A percentile compares a stretch with the other conserved stretches of the same genome.
phyloP scores from a whole-genome alignment of 1,140 invertebrate genomes.

The Cepaea nemoralis region DNA sequence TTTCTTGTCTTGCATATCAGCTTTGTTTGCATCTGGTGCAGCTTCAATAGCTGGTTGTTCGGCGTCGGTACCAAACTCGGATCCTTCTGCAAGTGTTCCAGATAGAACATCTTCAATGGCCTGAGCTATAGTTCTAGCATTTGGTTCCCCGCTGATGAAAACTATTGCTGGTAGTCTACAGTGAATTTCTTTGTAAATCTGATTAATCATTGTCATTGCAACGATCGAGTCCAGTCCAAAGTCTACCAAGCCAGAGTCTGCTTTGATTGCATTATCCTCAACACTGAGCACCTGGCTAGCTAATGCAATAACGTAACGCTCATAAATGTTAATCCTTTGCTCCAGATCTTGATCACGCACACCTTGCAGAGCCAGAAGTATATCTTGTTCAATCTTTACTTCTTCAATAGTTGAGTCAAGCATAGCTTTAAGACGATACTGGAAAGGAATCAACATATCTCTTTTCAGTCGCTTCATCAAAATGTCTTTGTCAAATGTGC shows the following conservation, averaged over 20 bases:
- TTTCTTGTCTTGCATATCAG: not conserved
- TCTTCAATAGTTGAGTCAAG: constrained; percentile 11
- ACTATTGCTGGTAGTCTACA: constrained; percentile 35
- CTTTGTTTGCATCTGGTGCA: not conserved
- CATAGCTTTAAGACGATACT: constrained; percentile 38
- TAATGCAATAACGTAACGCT: constrained; percentile 34
- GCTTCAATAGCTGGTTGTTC: not conserved
- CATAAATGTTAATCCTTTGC: constrained; percentile 26
- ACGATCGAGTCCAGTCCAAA: constrained; percentile 49
- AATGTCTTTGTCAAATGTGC: constrained; percentile 45
- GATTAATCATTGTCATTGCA: constrained; percentile 48
- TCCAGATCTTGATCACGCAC: constrained; percentile 25
- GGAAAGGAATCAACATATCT: constrained; percentile 26
- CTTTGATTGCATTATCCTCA: constrained; percentile 28
- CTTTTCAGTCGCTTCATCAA: constrained; percentile 30
- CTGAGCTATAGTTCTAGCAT: constrained; percentile 23
- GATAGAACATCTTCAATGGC: constrained; percentile 37
- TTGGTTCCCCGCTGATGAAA: constrained; percentile 40
- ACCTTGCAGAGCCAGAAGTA: constrained; percentile 30
- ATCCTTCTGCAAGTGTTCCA: constrained; percentile 33
- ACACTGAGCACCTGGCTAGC: constrained; percentile 41
- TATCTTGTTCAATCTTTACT: constrained; percentile 32
- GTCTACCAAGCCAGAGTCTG: constrained; percentile 43
- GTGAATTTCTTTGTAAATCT: constrained; percentile 41
- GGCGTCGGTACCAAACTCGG: not conserved